Percentiles rank a stretch among this genome's conserved stretches.
These are phyloP conservation scores for Cacoxenus indagator DNA, from an alignment of 2,888 invertebrate species.

Conservation along the genomic window DNA sequence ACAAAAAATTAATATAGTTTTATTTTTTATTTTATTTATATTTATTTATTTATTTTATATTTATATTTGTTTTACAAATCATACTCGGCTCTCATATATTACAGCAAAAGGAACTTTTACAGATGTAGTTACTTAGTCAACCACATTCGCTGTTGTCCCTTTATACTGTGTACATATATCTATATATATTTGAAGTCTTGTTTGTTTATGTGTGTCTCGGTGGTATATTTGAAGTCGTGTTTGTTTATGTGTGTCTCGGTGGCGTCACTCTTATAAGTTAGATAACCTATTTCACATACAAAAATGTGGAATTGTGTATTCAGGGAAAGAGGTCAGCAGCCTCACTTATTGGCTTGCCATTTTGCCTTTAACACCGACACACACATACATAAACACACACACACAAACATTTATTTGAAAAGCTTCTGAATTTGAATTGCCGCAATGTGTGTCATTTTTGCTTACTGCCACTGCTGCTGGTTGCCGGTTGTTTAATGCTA, in stretches of 20 bases:
- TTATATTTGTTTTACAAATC: too few species aligned
- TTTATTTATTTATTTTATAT: too few species aligned
- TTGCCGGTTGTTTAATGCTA: not conserved
- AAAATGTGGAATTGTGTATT: not conserved
- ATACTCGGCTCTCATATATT: too few species aligned
- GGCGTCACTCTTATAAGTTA: not conserved
- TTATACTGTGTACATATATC: too few species aligned
- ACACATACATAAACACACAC: conserved; percentile 9
- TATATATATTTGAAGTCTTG: too few species aligned
- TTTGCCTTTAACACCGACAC: conserved; percentile 16
- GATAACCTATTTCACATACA: not conserved
- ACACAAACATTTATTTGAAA: not conserved
- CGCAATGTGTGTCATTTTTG: not conserved
- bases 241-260: not conserved
- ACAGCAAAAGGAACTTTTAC: too few species aligned
- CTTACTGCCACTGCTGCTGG: not conserved
- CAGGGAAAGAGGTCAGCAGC: conserved; percentile 47
- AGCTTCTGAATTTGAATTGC: not conserved
- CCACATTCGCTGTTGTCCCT: too few species aligned
- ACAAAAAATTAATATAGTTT: too few species aligned
- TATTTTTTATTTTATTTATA: too few species aligned
- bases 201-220: too few species aligned
- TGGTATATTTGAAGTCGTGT: not conserved
- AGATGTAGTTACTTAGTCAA: too few species aligned
- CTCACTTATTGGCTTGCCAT: conserved; percentile 30